phyloP scores from a whole-genome alignment of 2,797 vertebrate genomes.

The Malacoctenus gilli region DNA sequence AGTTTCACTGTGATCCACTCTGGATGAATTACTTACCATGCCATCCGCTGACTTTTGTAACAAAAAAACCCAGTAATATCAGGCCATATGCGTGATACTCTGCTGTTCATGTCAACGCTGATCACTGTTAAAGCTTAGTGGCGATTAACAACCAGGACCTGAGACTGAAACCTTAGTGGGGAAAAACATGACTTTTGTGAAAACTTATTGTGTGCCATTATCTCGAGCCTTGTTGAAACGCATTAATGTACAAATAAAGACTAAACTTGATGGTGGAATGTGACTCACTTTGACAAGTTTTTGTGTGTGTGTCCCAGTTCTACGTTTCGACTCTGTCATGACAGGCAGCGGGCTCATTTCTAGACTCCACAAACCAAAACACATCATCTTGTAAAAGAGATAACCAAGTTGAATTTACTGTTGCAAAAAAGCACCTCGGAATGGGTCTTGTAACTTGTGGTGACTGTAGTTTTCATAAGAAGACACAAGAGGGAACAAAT shows the following conservation, averaged over 20 bases:
- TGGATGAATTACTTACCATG: conserved; percentile 37
- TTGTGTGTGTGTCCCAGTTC: conserved; percentile 25
- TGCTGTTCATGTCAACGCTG: conserved; percentile 59
- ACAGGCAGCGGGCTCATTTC: too few relatives aligned
- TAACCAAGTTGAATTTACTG: too few relatives aligned
- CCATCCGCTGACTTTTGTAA: conserved; percentile 44
- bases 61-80: conserved; percentile 40
- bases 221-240: conserved; percentile 64
- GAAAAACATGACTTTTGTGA: conserved; percentile 49
- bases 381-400: too few relatives aligned
- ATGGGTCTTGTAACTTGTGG: too few relatives aligned
- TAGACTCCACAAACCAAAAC: too few relatives aligned
- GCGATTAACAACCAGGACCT: conserved; percentile 44
- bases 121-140: conserved; percentile 57
- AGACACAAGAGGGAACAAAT: too few relatives aligned
- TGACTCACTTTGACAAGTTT: conserved; percentile 34
- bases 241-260: conserved; percentile 76
- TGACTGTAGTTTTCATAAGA: too few relatives aligned
- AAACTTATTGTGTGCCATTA: conserved; percentile 60
- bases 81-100: conserved; percentile 33
- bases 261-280: conserved; percentile 57
- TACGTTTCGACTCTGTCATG: too few relatives aligned
- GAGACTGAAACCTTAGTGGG: conserved; percentile 21
- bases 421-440: too few relatives aligned
- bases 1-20: conserved; percentile 70